Evolutionary conservation across 2,113 vertebrate genomes (phyloP), one percentile per base, ranked within the genome.

Genomic region (Piprites chloris): DNA sequence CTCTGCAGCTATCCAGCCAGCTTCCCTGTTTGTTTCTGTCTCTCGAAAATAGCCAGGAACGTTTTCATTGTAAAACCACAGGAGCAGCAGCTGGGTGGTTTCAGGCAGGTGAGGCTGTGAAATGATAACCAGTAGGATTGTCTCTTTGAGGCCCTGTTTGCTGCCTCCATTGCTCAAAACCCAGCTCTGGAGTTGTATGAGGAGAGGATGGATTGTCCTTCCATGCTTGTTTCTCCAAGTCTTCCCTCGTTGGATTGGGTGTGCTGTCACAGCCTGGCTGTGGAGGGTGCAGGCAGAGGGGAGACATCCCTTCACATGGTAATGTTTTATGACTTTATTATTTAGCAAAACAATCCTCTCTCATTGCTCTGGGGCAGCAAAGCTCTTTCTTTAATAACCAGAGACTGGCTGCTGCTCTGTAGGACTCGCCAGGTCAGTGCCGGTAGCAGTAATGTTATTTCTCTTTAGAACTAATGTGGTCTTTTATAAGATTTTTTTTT

Each of bases 371-470:
- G 5, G 55, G 96, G 96, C 93, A 95, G 90, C 82, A 94, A 83
- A 96, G 66, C 49, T 95, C 80, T 90, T 85, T 67, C 94, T 96
- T 95, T 96, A 97, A 96, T 97, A 97, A 95, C 77, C 55, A 76
- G 83, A 67, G 84, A 52, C 66, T 49, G 83, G 66, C 93, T 90
- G 92, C 66, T 77, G 89, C 92, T 90, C 80, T 0, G 4, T 35
- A 81, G 89, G 84, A 94, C 89, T 69, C 35, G 28, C 50, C 87
- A 44, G 92, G 95, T 96, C 96, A 91, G 89, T 32, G 91, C 92
- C 78, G 0, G 85, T 75, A 95, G 87, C 92, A 27, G 87, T 44
- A 59, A 93, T 83, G 92, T 94, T 93, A 93, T 91, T 96, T 95
- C 92, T 95, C 93, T 92, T 95, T 79, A 89, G 86, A 87, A 83